These are phyloP conservation scores for Diarsia mendica DNA, from an alignment of 2,888 invertebrate genomes.

Conservation along the genomic window DNA sequence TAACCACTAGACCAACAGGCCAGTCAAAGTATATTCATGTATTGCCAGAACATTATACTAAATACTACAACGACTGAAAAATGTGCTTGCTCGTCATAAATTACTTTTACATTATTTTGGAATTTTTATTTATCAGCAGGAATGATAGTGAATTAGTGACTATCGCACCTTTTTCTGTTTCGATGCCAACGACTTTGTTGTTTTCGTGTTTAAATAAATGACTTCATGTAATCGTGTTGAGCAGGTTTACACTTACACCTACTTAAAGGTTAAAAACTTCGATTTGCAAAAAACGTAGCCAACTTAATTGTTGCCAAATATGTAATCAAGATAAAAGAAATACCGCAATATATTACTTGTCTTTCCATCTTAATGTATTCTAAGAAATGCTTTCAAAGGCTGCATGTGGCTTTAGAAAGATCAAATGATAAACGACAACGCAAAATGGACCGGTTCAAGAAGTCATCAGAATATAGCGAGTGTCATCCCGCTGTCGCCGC, in stretches of 20 bases:
- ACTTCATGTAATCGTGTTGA: background rate
- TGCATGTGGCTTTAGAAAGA: constrained; percentile 57
- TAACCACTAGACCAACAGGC: too few species aligned
- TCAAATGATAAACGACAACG: constrained; percentile 72
- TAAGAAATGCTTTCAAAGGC: constrained; percentile 48
- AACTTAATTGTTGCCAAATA: constrained; percentile 48
- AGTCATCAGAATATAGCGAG: constrained; percentile 71
- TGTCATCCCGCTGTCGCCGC: constrained; percentile 67
- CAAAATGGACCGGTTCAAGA: constrained; percentile 71
- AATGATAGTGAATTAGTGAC: background rate
- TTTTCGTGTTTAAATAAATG: constrained; percentile 13
- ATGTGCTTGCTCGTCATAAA: constrained; percentile 25
- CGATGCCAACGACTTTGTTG: constrained; percentile 10
- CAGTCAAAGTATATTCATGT: background rate
- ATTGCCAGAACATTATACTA: constrained; percentile 8
- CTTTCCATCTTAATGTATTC: constrained; percentile 48
- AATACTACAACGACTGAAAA: background rate
- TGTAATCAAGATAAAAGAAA: constrained; percentile 38
- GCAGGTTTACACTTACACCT: constrained; percentile 23
- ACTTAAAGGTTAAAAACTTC: constrained; percentile 22
- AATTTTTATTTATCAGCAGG: constrained; percentile 27
- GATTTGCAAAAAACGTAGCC: constrained; percentile 21
- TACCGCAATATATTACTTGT: constrained; percentile 43
- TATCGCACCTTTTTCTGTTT: constrained; percentile 22
- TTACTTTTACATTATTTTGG: constrained; percentile 29